A percentile compares a stretch with the other conserved stretches of the same genome.
phyloP scores from a whole-genome alignment of 2,797 vertebrate genomes.

The Acrossocheilus fasciatus region DNA sequence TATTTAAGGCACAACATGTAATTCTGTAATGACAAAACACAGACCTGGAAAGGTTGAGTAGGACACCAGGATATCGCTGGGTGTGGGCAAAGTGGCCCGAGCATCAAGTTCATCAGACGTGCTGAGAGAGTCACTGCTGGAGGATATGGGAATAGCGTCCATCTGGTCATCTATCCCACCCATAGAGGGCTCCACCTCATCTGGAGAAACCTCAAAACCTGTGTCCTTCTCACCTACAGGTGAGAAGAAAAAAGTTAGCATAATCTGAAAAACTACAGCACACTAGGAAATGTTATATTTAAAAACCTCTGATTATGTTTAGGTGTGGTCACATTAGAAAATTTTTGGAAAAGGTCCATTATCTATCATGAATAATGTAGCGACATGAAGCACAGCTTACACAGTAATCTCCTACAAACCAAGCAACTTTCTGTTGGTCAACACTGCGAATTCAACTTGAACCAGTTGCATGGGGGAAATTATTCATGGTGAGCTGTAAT shows the following conservation, averaged over 20 bases:
- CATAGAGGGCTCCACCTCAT: slow-evolving; percentile 63
- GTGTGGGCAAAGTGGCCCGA: slow-evolving; percentile 82
- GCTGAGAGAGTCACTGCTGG: slow-evolving; percentile 75
- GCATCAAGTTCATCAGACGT: slow-evolving; percentile 83
- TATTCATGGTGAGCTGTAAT: background rate
- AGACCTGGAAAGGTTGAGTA: slow-evolving; percentile 96
- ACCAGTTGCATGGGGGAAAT: background rate
- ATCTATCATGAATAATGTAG: background rate
- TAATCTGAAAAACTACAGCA: background rate
- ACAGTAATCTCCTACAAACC: background rate
- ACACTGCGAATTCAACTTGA: background rate
- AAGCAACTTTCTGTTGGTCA: background rate
- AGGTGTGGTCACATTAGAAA: background rate
- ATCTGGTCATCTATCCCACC: slow-evolving; percentile 72
- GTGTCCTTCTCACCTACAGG: slow-evolving; percentile 83
- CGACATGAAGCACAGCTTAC: background rate
- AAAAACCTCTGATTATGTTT: background rate
- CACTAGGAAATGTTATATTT: background rate
- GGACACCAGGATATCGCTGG: slow-evolving; percentile 94
- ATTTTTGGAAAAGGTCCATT: background rate
- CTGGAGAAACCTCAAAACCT: slow-evolving; percentile 82
- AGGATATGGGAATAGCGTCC: slow-evolving; percentile 81
- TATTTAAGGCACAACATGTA: background rate
- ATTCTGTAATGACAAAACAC: slow-evolving; percentile 18
- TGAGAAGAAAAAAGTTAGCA: background rate